Evolutionary conservation across 2,113 vertebrate genomes (phyloP).

Genomic region (Hypomesus transpacificus): DNA sequence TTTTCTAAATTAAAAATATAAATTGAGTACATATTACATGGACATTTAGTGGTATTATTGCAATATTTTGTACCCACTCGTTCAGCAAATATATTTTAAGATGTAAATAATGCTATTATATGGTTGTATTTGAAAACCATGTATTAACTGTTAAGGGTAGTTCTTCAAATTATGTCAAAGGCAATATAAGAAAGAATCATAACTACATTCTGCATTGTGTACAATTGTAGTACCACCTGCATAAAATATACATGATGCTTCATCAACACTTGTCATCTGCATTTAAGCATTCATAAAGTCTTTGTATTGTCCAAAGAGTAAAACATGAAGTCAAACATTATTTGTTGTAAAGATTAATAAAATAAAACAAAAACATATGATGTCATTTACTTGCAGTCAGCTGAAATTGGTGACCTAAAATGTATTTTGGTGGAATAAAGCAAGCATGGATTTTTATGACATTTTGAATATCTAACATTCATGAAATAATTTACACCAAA

Average conservation of each 20-base stretch:
- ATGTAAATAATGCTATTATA: slow-evolving; percentile 67
- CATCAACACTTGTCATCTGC: slow-evolving; percentile 63
- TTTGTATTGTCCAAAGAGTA: slow-evolving; percentile 61
- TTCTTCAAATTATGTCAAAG: slow-evolving; percentile 68
- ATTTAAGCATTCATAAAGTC: slow-evolving; percentile 62
- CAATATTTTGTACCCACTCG: slow-evolving; percentile 68
- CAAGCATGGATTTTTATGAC: neutral
- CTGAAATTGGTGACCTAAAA: slow-evolving; percentile 21
- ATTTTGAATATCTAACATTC: neutral
- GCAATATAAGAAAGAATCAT: slow-evolving; percentile 64
- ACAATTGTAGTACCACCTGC: slow-evolving; percentile 58
- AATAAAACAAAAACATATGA: neutral
- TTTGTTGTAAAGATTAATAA: neutral
- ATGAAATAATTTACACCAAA: too few species aligned
- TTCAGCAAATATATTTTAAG: slow-evolving; percentile 74
- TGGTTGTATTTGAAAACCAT: slow-evolving; percentile 74
- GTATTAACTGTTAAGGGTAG: slow-evolving; percentile 70
- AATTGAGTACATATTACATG: too few species aligned
- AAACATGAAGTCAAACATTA: slow-evolving; percentile 53
- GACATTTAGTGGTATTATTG: slow-evolving; percentile 71
- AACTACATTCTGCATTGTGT: slow-evolving; percentile 70
- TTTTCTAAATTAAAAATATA: too few species aligned
- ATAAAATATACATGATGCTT: slow-evolving; percentile 63
- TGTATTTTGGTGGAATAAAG: slow-evolving; percentile 4
- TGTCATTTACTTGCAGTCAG: slow-evolving; percentile 52